Percentiles rank a stretch among this genome's conserved stretches.
Conservation (phyloP, 2,888 invertebrate species). For the Eilema griseolum region DNA sequence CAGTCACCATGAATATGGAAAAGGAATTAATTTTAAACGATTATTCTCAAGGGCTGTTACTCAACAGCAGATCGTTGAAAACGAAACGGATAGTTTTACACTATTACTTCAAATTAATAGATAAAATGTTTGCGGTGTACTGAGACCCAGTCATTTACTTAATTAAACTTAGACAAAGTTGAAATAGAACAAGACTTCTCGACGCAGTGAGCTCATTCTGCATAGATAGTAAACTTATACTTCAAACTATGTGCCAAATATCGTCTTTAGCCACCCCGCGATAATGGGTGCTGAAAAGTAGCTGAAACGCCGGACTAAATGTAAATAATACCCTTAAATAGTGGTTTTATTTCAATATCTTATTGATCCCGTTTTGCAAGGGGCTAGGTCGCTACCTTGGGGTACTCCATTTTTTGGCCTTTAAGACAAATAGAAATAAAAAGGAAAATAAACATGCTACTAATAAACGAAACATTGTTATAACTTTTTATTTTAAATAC, state of each 20-base stretch:
- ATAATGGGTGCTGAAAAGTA: too few species aligned
- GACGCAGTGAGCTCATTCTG: too few species aligned
- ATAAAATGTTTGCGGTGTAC: too few species aligned
- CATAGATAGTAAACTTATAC: too few species aligned
- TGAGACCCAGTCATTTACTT: too few species aligned
- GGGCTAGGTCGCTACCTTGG: not conserved
- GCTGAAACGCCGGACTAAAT: too few species aligned
- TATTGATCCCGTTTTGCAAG: not conserved
- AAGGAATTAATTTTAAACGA: not conserved
- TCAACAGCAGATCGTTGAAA: not conserved
- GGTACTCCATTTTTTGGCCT: not conserved
- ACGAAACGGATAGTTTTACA: not conserved
- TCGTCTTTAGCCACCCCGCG: too few species aligned
- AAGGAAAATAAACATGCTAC: not conserved
- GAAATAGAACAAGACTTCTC: too few species aligned
- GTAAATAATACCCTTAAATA: too few species aligned
- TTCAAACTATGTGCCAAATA: too few species aligned
- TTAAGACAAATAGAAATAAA: not conserved
- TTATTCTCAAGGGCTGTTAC: slow-evolving; percentile 3
- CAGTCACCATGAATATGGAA: not conserved
- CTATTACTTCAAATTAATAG: too few species aligned
- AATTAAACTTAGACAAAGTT: too few species aligned
- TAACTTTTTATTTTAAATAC: not conserved
- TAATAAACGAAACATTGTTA: not conserved
- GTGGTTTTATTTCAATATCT: not conserved